Evolutionary conservation across 2,888 invertebrate genomes (phyloP), one percentile per base, ranked within the genome.

Genomic region (Heliconius ethilla): DNA sequence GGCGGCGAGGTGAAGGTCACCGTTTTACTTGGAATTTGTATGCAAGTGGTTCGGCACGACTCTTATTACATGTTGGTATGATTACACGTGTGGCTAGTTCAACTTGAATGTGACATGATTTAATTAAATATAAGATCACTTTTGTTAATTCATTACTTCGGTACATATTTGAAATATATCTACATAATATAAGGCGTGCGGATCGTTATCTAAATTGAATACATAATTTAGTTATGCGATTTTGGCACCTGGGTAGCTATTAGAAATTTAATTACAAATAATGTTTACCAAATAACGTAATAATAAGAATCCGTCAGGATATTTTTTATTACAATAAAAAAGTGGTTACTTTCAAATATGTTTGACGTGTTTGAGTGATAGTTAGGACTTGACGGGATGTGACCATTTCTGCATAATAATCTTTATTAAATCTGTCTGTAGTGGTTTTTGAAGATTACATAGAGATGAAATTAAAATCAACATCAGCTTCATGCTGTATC

Each of bases 1-100:
- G 84, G 85, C 70, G 84, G 86, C 84, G 85, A 87, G 89, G 86
- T 88, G 85, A 89, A 89, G 90, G 89, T 83, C 82, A 76, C 11
- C 62, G 66, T 76, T 79, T 78, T 76, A 78, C 67, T 78, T 66
- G 67, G 74, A 81, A 78, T 79, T 78, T 33, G 51, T 62, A 70
- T 63, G 70, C 75, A 75, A 76, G 75, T 77, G 77, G 76, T 66
- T 76, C 70, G 65, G 85, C 82, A 74, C 86, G 82, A 33, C 86
- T 75, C 72, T 22, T 77, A 72, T 77, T 76, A 45, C 37, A 27
- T 40, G 29, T 67, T 29, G 84, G 79, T 70, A 73, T 81, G 59
- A 76, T 55, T 70, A 65, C 79, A 77, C 62, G 77, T 75, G 45
- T 70, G 69, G 75, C 78, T 79, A 69, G 79, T 70, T 80, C 55